These are phyloP conservation scores for Dermochelys coriacea DNA, from an alignment of 2,797 vertebrate species.

Conservation along the genomic window DNA sequence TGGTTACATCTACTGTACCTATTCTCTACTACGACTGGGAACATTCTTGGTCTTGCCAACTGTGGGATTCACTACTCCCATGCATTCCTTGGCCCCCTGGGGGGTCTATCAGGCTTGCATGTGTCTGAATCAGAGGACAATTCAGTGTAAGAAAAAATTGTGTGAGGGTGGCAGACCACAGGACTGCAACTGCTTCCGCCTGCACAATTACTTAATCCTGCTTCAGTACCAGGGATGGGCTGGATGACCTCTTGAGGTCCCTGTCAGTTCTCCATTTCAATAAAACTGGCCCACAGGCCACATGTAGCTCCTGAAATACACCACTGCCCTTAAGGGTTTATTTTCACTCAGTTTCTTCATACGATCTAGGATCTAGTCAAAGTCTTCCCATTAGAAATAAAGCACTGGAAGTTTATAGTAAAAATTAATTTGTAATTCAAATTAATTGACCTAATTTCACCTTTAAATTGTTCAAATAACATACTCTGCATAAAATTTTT, in stretches of 20 bases:
- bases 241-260: not conserved
- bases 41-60: not conserved
- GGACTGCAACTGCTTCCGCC: fast-evolving
- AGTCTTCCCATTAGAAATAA: not conserved
- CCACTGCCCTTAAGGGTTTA: not conserved
- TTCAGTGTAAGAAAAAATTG: not conserved
- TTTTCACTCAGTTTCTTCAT: not conserved
- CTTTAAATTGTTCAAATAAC: fast-evolving
- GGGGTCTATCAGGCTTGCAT: not conserved
- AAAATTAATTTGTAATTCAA: not conserved
- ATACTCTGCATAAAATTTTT: not conserved
- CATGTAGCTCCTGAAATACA: not conserved
- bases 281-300: not conserved
- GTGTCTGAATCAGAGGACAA: not conserved
- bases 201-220: not conserved
- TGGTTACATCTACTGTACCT: not conserved
- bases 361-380: not conserved
- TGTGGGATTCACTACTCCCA: not conserved
- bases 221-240: not conserved
- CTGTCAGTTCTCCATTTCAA: not conserved
- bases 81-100: not conserved
- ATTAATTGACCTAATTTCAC: not conserved
- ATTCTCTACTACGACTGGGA: not conserved
- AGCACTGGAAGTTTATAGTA: not conserved
- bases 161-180: not conserved